phyloP scores from a whole-genome alignment of 2,888 invertebrate species.

The Melinaea marsaeus region DNA sequence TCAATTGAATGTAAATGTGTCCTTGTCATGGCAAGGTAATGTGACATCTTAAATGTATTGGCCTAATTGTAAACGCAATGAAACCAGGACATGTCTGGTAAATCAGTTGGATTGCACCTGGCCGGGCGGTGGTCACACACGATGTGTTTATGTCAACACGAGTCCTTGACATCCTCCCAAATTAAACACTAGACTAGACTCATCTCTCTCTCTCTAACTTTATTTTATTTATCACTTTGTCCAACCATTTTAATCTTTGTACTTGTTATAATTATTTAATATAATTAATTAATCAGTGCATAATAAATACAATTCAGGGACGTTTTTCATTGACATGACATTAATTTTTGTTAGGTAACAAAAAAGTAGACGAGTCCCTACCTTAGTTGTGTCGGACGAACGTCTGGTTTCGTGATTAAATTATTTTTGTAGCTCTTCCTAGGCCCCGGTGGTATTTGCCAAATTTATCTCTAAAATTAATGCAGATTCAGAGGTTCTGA shows the following conservation, averaged over 20 bases:
- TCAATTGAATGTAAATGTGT: background rate
- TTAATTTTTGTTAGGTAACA: background rate
- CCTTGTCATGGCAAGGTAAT: background rate
- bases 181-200: too few species aligned
- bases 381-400: slow-evolving; percentile 16
- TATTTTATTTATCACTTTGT: too few species aligned
- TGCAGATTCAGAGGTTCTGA: background rate
- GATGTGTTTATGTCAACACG: slow-evolving; percentile 41
- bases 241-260: too few species aligned
- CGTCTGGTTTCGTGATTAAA: slow-evolving; percentile 48
- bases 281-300: too few species aligned
- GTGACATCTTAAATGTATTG: slow-evolving; percentile 2
- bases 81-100: slow-evolving; percentile 23
- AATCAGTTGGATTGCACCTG: slow-evolving; percentile 37
- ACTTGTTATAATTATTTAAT: too few species aligned
- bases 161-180: slow-evolving; percentile 5
- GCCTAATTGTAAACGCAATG: slow-evolving; percentile 7
- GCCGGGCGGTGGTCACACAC: slow-evolving; percentile 29
- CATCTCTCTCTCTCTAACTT: background rate
- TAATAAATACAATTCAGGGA: too few species aligned
- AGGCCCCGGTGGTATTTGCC: slow-evolving; percentile 48
- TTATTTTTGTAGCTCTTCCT: slow-evolving; percentile 70
- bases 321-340: too few species aligned
- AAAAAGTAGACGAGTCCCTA: slow-evolving; percentile 16
- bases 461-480: slow-evolving; percentile 30